Evolutionary conservation across 2,797 vertebrate genomes (phyloP).

Genomic region (Gorsachius magnificus): DNA sequence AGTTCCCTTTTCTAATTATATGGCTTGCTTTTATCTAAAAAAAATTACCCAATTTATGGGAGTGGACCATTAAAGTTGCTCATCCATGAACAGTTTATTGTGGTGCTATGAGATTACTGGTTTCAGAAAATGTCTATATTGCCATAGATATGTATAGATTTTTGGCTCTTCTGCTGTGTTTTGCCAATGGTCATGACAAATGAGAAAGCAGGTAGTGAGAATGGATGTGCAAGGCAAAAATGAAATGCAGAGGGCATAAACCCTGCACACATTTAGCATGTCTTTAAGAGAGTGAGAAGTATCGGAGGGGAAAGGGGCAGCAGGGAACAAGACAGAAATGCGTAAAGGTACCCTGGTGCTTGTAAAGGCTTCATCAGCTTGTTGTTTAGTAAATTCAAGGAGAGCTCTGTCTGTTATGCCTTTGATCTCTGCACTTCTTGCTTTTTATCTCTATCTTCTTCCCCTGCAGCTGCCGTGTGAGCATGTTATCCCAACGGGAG

Average conservation of each 20-base stretch:
- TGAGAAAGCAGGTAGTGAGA: neutral
- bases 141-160: neutral
- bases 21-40: constrained; percentile 39
- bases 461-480: neutral
- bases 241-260: neutral
- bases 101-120: neutral
- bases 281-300: neutral
- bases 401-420: neutral
- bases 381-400: neutral
- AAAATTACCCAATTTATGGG: neutral
- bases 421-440: neutral
- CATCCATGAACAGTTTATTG: neutral
- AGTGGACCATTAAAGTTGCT: neutral
- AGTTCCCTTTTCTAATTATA: constrained; percentile 55
- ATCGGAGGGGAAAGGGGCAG: neutral
- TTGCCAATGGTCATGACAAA: neutral
- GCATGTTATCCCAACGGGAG: neutral
- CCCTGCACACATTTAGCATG: neutral
- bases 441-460: neutral
- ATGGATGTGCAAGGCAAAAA: neutral
- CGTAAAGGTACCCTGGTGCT: neutral
- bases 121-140: neutral
- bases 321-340: neutral
- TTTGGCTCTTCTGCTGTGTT: neutral
- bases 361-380: neutral